Percentiles rank a stretch among this genome's conserved stretches.
These are phyloP conservation scores for Hyperopisus bebe DNA, from an alignment of 2,113 vertebrate genomes.

Conservation along the genomic window DNA sequence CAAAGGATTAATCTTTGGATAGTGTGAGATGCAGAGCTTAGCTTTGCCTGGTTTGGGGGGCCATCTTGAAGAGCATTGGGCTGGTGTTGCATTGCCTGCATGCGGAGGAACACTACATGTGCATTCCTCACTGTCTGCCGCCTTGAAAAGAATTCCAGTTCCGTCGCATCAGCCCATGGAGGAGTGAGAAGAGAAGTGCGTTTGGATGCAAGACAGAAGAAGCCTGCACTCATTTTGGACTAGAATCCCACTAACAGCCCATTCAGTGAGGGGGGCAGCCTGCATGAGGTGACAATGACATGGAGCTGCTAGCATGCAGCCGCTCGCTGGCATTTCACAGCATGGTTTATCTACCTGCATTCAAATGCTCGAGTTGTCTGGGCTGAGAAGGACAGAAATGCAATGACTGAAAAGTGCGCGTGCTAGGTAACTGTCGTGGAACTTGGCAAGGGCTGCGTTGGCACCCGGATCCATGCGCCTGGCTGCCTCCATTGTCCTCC, in stretches of 20 bases:
- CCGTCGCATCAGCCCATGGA: neutral
- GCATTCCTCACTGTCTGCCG: too few relatives aligned
- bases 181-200: neutral
- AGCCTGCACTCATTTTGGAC: neutral
- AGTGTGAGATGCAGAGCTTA: neutral
- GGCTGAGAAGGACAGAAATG: neutral
- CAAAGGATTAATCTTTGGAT: neutral
- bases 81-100: neutral
- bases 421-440: neutral
- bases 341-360: neutral
- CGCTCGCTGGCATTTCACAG: neutral
- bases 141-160: neutral
- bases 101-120: neutral
- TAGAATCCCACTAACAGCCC: neutral
- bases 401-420: neutral
- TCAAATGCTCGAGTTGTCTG: neutral
- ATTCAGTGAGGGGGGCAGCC: neutral
- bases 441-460: neutral
- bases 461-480: neutral
- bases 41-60: neutral
- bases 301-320: neutral
- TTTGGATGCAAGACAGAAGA: neutral
- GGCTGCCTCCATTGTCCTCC: neutral
- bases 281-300: neutral
- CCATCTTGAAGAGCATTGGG: neutral